Evolutionary conservation across 2,888 invertebrate genomes (phyloP), one percentile per base, ranked within the genome.

Genomic region (Mycalesis mineus): DNA sequence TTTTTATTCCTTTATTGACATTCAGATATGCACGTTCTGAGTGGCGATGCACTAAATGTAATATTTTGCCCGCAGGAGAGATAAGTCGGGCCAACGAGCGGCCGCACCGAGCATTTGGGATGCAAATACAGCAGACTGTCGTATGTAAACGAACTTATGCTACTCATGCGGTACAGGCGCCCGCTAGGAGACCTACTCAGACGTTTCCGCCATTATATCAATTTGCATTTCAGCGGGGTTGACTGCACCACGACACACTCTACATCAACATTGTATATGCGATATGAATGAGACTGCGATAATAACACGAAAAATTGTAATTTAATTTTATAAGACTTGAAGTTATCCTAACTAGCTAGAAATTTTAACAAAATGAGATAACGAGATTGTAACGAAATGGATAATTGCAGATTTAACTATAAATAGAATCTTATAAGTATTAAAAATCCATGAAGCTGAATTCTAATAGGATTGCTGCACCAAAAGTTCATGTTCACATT

Each of bases 191-290:
- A 81, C 78, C 87, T 87, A 86, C 88, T 88, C 88, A 88, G 88
- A 88, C 88, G 88, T 84, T 88, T 88, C 88, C 88, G 88, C 88
- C 88, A 85, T 88, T 88, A 88, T 87, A 87, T 82, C 81, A 84
- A 88, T 88, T 88, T 88, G 88, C 86, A 88, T 88, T 88, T 86
- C 86, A 86, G 81, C 75, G 80, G 79, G 73, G 71, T 71, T 70
- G 72, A 59, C 62, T 66, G 64, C 61, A 53, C 57, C 59, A 15
- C 9, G 41, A 17, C 13, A 7, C 8, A 7, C 17, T 5, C 9
- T 33, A 2, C 14, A 31, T 14, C 33, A 5, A 22, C 5, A 5
- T 22, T 44, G n/a, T 47, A 47, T 9, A 9, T 47, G 13, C 4
- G 9, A 15, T 15, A n/a, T 41, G 11, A 17, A 5, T 11, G 11